Evolutionary conservation across 1,140 invertebrate genomes (phyloP), one percentile per base, ranked within the genome.

Genomic region (Arion vulgaris): DNA sequence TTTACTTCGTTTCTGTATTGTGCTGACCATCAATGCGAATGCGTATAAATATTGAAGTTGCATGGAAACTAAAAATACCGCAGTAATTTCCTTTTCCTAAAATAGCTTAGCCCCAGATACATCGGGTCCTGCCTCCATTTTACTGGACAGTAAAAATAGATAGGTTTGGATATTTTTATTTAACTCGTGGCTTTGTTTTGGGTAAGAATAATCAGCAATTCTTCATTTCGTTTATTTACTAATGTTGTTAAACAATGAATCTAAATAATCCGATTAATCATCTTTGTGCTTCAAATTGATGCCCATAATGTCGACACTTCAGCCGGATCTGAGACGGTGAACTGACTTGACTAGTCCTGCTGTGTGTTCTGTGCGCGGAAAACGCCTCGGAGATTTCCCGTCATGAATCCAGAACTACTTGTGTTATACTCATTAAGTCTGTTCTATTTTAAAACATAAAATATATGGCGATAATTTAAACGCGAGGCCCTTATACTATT

Each of bases 111-210:
- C 80, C 86, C 78, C 85, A 86, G 85, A 84, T 87, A 87, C 86
- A 88, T 85, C 83, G 83, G 83, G 86, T 81, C 84, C 85, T 88
- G 82, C 69, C 45, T 73, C 71, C 69, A 90, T 89, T 88, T 88
- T 87, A 90, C 89, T 90, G 89, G 89, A 87, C 87, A 90, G 87
- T 90, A 90, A 89, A 90, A 90, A 90, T 90, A 90, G 89, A 85
- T 87, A 85, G 85, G 80, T 57, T 85, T 83, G 85, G 88, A 88
- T 90, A 89, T 90, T 90, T 90, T 87, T 88, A 85, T 83, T 84
- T 83, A 83, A 85, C 85, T 84, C 80, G 83, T 86, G 79, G 82
- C 82, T 75, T 85, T 86, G 83, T 83, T 86, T 88, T 86, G 87
- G 87, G 87, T 88, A 88, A 88, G 87, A 85, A 73, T 83, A 68